Evolutionary conservation across 2,888 invertebrate genomes (phyloP), one percentile per base, ranked within the genome.

Genomic region (Eulithis prunata): DNA sequence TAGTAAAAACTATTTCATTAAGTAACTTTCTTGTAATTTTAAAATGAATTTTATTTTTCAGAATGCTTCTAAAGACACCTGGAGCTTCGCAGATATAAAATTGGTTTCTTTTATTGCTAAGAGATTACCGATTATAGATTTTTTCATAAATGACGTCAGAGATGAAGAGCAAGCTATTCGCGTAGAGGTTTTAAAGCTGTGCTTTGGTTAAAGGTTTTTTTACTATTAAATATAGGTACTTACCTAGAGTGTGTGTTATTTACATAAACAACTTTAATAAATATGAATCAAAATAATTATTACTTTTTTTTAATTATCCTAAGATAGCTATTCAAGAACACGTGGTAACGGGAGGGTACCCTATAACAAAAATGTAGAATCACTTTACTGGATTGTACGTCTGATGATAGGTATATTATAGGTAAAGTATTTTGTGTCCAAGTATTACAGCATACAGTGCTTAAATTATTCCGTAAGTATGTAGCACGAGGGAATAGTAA

Each of bases 401-500:
- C 32, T 32, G 32, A 5, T 5, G 32, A 6, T 32, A 32, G 32
- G 32, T 32, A 32, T 4, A 32, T 4, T 3, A 4, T 32, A 32
- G 32, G 32, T 32, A 32, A 4, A 4, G 32, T 32, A 5, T 32
- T 32, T 21, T 21, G n/a, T 58, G 58, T 66, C 55, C 58, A 13
- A 45, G 55, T 46, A 61, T 54, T 60, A 56, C 21, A 62, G 53
- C 63, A 66, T 14, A 67, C 54, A 47, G 47, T 8, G 14, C 62
- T 70, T 87, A 85, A 77, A 86, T 85, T 84, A 86, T 87, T 87
- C 86, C 70, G 80, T 82, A 85, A 85, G 87, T 79, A 81, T 72
- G 71, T 79, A 81, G 72, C 71, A 75, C 75, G 78, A 82, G 82
- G 76, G 87, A 82, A 83, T 84, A 81, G 76, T 79, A 77, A 83